Base-by-base conservation (phyloP, 2,113 vertebrate genomes). In the Dipodomys stephensi region DNA sequence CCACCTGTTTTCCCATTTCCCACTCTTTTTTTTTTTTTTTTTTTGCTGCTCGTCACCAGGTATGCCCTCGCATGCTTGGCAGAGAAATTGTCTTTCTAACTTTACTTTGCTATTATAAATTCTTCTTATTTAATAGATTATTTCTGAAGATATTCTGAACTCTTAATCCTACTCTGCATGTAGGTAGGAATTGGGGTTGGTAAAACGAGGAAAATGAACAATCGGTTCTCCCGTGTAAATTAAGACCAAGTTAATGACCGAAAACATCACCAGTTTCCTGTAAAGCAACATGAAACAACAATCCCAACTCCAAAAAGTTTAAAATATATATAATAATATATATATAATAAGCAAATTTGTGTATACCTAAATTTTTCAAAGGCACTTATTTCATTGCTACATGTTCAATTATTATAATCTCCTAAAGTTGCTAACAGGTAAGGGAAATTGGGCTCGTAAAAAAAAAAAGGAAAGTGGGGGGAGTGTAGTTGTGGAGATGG, bases 81-180 rank as follows among this genome's bases (percentile, higher is more conserved):
- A 64, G 68, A 88, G 60, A 95, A 69, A 90, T 53, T 4, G 7
- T 71, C 53, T 88, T 93, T 44, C 72, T 57, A n/a, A 78, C 22
- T 67, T 71, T 74, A 69, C 25, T 82, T 89, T 91, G n/a, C 87
- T 81, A n/a, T 62, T 35, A 79, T 30, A 80, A 87, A 46, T 80
- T 92, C n/a, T 68, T 89, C 76, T 83, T 53, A 9, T 6, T 89
- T 91, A 39, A 39, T 39, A 77, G 20, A 89, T 80, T 35, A 83
- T 89, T 71, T 92, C 83, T 88, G 81, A 67, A 90, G 39, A 92
- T 15, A 83, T 68, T 79, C 83, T 19, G 60, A 91, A 87, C 49
- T 2, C 23, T 44, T 78, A 53, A 57, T 62, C 32, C 22, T 94
- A 53, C 39, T 49, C 39, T 74, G 83, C 22, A 76, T 19, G 11